Base-by-base conservation (phyloP, 2,888 invertebrate genomes). In the Lamellibrachia satsuma region DNA sequence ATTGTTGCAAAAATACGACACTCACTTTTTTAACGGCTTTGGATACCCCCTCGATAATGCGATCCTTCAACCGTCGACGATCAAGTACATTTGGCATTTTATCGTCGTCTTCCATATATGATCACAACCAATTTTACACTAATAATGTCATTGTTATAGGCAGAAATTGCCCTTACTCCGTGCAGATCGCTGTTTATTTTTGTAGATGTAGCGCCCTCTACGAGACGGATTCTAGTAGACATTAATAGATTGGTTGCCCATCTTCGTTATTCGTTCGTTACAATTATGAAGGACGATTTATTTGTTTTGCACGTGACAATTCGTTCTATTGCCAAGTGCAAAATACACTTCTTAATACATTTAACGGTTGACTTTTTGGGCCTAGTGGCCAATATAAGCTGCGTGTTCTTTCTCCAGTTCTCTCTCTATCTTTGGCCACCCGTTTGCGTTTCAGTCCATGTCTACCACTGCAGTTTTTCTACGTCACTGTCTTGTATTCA, bases 11-110 rank as follows among this genome's bases (percentile, higher is more conserved):
- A 75, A 75, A 22, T 75, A 15, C 22, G n/a, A 75, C 55, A 55
- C 55, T 93, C 94, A 96, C 96, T 94, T 95, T 94, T 95, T 96
- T 96, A n/a, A 96, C 95, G 2, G 96, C 95, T 93, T 95, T 95
- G 7, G 95, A 95, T 22, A 96, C 95, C 94, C 95, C 95, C 57
- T 95, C 95, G 4, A 96, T 93, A 52, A 96, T 95, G 93, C 95
- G 95, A 94, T 96, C 96, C 93, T 96, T 96, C 57, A 96, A 94
- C 90, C 95, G 94, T 93, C 95, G 94, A 93, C 96, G 95, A 92
- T 95, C 95, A 27, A 94, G 93, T 90, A 94, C 93, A 90, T 93
- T 93, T 3, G 94, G 94, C 95, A 95, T 95, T 75, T 75, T 75
- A 75, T 75, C 75, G 75, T 75, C 75, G 75, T 75, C 75, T 75